Evolutionary conservation across 2,797 vertebrate species (phyloP).

Genomic region (Sebastes kiyomatsui): DNA sequence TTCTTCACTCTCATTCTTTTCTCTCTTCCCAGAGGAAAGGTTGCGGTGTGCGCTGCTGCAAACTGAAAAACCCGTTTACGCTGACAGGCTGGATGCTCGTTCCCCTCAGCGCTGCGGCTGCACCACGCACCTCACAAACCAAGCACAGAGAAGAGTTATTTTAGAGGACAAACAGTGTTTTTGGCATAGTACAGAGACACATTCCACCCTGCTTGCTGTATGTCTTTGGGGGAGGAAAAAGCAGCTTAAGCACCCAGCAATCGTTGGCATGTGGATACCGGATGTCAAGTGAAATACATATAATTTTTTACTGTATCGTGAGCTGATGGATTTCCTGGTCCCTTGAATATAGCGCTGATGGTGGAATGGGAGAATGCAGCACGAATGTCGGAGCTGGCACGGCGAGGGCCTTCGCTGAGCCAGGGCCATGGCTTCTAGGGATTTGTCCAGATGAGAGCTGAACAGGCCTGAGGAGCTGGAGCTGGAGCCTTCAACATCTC

Average conservation of each 20-base stretch:
- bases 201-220: conserved; percentile 34
- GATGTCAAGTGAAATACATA: conserved; percentile 48
- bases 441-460: conserved; percentile 64
- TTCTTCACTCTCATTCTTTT: background rate
- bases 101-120: conserved; percentile 42
- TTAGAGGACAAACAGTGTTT: conserved; percentile 38
- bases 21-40: conserved; percentile 7
- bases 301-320: conserved; percentile 27
- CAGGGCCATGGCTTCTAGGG: conserved; percentile 39
- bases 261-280: conserved; percentile 40
- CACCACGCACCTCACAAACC: conserved; percentile 28
- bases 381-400: conserved; percentile 41
- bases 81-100: conserved; percentile 53
- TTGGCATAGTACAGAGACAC: conserved; percentile 10
- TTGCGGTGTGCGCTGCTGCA: conserved; percentile 18
- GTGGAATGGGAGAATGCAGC: conserved; percentile 28
- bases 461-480: conserved; percentile 40
- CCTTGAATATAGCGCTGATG: conserved; percentile 20
- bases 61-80: conserved; percentile 35
- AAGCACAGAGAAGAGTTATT: conserved; percentile 37
- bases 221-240: conserved; percentile 20
- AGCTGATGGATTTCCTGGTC: conserved; percentile 45
- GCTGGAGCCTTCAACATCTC: conserved; percentile 27
- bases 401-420: conserved; percentile 12
- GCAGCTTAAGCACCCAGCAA: conserved; percentile 48